Evolutionary conservation across 2,797 vertebrate species (phyloP), one percentile per base, ranked within the genome.

Genomic region (Helicolenus hilgendorfi): DNA sequence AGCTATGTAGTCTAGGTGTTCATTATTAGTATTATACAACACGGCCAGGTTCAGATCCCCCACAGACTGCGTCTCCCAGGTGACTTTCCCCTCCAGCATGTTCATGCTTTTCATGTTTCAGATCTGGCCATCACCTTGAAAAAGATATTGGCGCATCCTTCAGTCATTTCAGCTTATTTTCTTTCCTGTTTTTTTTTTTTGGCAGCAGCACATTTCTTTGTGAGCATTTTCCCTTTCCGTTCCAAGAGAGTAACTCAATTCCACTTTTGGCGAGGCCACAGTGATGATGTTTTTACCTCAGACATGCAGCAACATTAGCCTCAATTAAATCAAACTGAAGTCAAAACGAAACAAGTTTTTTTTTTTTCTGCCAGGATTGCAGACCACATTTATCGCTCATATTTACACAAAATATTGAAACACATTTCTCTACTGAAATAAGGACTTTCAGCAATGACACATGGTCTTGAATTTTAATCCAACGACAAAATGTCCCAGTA

Each of bases 31-130:
- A 55, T 55, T 11, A 11, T 22, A 55, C 53, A 22, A 22, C 53
- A 55, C 9, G 18, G 18, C 45, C 45, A 49, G 45, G 45, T 49
- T 49, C 45, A 49, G 41, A 45, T 45, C 41, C 45, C 45, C 45
- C 45, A 49, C 29, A 77, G 72, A 49, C 75, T 18, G 36, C 7
- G 22, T 62, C n/a, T 70, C 75, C 55, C 68, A 31, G 55, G 53
- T 87, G 76, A 13, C 35, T 71, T 53, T 68, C 11, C 7, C 41
- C 55, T 68, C 53, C 69, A 9, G 22, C 74, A 49, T 58, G 31
- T 75, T 53, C 75, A 35, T 75, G 64, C 36, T 81, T 74, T 80
- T 69, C 24, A 56, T 63, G 74, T 79, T 81, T 82, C 60, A 26
- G 31, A 79, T 76, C 55, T 74, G 69, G 65, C 77, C 38, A 10